Conservation (phyloP, 2,797 vertebrate genomes). For the Miopithecus talapoin region DNA sequence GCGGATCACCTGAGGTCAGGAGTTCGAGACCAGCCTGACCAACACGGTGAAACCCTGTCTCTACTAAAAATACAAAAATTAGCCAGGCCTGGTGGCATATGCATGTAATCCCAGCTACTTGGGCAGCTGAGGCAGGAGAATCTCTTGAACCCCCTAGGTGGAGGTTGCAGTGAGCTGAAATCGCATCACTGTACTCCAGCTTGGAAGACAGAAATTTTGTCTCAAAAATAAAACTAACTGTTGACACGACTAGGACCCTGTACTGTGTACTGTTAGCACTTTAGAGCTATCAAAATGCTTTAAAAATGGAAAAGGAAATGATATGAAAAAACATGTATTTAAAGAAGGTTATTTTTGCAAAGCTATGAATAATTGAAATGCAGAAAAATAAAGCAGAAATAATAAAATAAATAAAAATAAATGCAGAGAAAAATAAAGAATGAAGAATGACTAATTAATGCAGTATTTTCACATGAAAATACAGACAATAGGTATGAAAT, state of each 20-base stretch:
- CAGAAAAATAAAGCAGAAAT: background rate
- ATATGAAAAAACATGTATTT: background rate
- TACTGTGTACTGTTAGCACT: background rate
- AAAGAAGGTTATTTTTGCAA: background rate
- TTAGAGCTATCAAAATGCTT: background rate
- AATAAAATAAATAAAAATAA: background rate
- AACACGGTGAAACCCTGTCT: too few relatives aligned
- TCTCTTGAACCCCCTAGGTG: too few relatives aligned
- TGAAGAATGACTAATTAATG: background rate
- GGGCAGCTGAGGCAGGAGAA: accelerated
- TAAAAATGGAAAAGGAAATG: background rate
- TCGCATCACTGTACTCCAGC: too few relatives aligned
- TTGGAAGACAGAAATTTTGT: too few relatives aligned
- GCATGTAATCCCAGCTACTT: too few relatives aligned
- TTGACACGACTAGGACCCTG: background rate
- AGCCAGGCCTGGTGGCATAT: too few relatives aligned
- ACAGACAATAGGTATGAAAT: background rate
- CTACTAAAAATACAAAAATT: too few relatives aligned
- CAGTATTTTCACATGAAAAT: background rate
- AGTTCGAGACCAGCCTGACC: too few relatives aligned
- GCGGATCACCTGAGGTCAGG: too few relatives aligned
- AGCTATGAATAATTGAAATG: background rate
- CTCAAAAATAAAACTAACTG: background rate
- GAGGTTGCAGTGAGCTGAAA: too few relatives aligned
- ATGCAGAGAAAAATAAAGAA: background rate